These are phyloP conservation scores for Campoletis raptor DNA, from an alignment of 2,888 invertebrate species.

Conservation along the genomic window DNA sequence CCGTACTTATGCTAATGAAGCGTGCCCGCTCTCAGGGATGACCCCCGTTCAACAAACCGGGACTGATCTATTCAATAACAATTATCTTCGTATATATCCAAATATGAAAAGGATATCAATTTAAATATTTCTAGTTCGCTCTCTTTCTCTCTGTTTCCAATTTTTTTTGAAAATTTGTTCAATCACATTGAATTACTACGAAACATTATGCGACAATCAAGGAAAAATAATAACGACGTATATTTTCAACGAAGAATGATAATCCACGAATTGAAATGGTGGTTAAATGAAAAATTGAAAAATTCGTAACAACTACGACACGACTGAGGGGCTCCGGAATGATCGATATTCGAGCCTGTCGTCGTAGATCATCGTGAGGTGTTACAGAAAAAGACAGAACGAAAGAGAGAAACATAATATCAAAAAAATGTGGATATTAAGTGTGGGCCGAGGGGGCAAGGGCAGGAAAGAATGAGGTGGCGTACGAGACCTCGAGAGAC, in stretches of 20 bases:
- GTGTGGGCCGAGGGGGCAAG: neutral
- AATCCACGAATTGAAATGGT: slow-evolving; percentile 43
- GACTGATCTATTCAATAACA: slow-evolving; percentile 2
- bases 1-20: slow-evolving; percentile 76
- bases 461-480: slow-evolving; percentile 1
- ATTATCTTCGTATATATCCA: neutral
- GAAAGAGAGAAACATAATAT: neutral
- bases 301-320: neutral
- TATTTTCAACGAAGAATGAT: slow-evolving; percentile 22
- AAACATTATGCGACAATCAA: neutral
- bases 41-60: slow-evolving; percentile 21
- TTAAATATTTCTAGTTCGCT: neutral
- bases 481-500: slow-evolving; percentile 5
- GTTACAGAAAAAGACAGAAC: slow-evolving; percentile 9
- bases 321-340: slow-evolving; percentile 15
- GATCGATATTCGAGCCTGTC: slow-evolving; percentile 65
- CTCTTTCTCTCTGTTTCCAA: neutral
- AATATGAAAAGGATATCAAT: neutral
- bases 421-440: slow-evolving; percentile 7
- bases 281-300: slow-evolving; percentile 23
- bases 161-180: neutral
- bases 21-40: slow-evolving; percentile 66
- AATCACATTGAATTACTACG: neutral
- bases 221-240: too few species aligned
- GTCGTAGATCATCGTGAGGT: slow-evolving; percentile 65